Evolutionary conservation across 2,888 invertebrate genomes (phyloP).

Genomic region (Drosophila testacea): DNA sequence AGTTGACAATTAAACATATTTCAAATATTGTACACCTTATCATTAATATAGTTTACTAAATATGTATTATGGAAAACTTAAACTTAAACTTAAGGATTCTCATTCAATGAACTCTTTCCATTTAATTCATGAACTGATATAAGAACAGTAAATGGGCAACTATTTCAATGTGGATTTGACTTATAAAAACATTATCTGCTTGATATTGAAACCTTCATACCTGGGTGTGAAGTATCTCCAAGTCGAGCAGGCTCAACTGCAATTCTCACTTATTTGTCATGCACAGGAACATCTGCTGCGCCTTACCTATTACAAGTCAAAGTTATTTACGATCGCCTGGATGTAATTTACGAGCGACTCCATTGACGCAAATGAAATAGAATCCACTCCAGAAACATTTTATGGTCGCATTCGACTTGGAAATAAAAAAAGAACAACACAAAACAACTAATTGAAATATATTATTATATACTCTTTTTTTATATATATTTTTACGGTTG

Average conservation of each 20-base stretch:
- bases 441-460: slow-evolving; percentile 74
- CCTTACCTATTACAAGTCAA: slow-evolving; percentile 65
- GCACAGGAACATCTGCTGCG: slow-evolving; percentile 58
- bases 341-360: slow-evolving; percentile 70
- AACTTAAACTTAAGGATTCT: too few relatives aligned
- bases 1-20: too few relatives aligned
- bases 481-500: slow-evolving; percentile 56
- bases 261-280: slow-evolving; percentile 27
- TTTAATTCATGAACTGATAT: too few relatives aligned
- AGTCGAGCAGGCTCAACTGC: background rate
- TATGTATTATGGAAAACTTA: too few relatives aligned
- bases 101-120: too few relatives aligned
- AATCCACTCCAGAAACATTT: slow-evolving; percentile 61
- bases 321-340: slow-evolving; percentile 73
- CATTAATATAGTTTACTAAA: too few relatives aligned
- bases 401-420: slow-evolving; percentile 56
- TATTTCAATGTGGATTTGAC: too few relatives aligned
- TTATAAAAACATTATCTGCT: too few relatives aligned
- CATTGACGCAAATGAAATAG: slow-evolving; percentile 62
- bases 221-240: background rate
- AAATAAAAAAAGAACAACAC: slow-evolving; percentile 33
- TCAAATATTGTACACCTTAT: too few relatives aligned
- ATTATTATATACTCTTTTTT: slow-evolving; percentile 28
- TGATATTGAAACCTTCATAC: background rate
- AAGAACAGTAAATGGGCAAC: too few relatives aligned